phyloP scores from a whole-genome alignment of 2,113 vertebrate species.

The Amphiprion ocellaris region DNA sequence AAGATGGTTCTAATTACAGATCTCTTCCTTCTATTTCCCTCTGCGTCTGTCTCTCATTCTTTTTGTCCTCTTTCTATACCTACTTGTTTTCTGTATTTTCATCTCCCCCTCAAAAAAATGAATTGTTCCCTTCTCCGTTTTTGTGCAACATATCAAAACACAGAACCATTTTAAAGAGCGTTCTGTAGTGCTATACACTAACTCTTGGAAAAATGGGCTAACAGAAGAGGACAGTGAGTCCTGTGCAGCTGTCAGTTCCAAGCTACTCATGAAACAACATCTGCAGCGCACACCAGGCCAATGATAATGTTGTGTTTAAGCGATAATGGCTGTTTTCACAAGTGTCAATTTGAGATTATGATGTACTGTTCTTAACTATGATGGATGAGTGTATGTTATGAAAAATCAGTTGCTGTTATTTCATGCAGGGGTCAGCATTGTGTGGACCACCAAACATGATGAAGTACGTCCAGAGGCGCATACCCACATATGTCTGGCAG shows the following conservation, averaged over 20 bases:
- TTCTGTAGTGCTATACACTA: not conserved
- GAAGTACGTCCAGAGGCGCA: slow-evolving; percentile 14
- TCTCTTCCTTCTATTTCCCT: slow-evolving; percentile 72
- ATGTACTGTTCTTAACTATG: slow-evolving; percentile 45
- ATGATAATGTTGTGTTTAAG: slow-evolving; percentile 68
- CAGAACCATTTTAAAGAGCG: slow-evolving; percentile 25
- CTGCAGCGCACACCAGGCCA: slow-evolving; percentile 57
- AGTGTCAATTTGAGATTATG: slow-evolving; percentile 57
- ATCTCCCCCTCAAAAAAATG: slow-evolving; percentile 8
- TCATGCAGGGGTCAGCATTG: slow-evolving; percentile 33
- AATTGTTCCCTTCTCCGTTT: not conserved
- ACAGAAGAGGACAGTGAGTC: slow-evolving; percentile 3
- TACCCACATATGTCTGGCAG: slow-evolving; percentile 36
- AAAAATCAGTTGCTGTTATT: slow-evolving; percentile 52
- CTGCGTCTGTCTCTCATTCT: slow-evolving; percentile 17
- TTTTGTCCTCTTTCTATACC: slow-evolving; percentile 11
- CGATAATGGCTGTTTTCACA: slow-evolving; percentile 61
- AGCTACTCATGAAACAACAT: slow-evolving; percentile 58
- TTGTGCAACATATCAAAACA: slow-evolving; percentile 3
- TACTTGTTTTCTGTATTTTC: slow-evolving; percentile 31
- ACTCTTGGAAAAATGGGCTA: slow-evolving; percentile 17
- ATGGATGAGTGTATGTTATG: slow-evolving; percentile 28
- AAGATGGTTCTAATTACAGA: slow-evolving; percentile 90
- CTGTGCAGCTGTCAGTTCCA: slow-evolving; percentile 25
- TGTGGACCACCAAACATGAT: slow-evolving; percentile 47